phyloP scores from a whole-genome alignment of 1,140 invertebrate species.

The Tetragnatha versicolor region DNA sequence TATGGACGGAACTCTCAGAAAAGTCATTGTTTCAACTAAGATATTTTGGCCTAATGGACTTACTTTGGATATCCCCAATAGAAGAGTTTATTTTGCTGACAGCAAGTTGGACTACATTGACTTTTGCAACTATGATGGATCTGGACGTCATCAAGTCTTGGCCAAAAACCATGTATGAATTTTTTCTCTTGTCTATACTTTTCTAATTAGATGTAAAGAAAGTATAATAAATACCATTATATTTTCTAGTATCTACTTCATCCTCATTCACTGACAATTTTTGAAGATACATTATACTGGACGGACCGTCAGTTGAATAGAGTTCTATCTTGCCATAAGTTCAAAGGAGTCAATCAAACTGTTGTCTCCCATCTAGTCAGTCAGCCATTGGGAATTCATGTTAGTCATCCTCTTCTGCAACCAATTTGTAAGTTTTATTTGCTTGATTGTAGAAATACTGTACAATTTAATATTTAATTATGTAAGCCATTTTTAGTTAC shows the following conservation, averaged over 20 bases:
- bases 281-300: slow-evolving; percentile 92
- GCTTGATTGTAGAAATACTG: background rate
- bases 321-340: slow-evolving; percentile 85
- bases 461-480: no score
- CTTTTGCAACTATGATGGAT: slow-evolving; percentile 96
- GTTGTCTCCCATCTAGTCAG: slow-evolving; percentile 93
- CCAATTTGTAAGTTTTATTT: slow-evolving; percentile 67
- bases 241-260: slow-evolving; percentile 87
- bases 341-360: slow-evolving; percentile 86
- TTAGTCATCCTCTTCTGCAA: slow-evolving; percentile 92
- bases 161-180: slow-evolving; percentile 65
- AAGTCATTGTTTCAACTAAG: slow-evolving; percentile 90
- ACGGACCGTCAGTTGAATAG: slow-evolving; percentile 92
- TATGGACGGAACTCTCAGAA: slow-evolving; percentile 90
- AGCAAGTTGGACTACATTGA: slow-evolving; percentile 98
- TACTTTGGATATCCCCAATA: slow-evolving; percentile 91
- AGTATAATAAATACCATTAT: background rate
- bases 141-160: slow-evolving; percentile 78
- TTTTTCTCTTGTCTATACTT: background rate
- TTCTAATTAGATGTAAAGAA: background rate
- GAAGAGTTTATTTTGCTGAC: slow-evolving; percentile 96
- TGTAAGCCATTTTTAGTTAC: no score
- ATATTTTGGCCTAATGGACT: slow-evolving; percentile 99
- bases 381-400: slow-evolving; percentile 92
- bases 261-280: slow-evolving; percentile 91